Evolutionary conservation across 2,888 invertebrate genomes (phyloP), one percentile per base, ranked within the genome.

Genomic region (Endotricha flammealis): DNA sequence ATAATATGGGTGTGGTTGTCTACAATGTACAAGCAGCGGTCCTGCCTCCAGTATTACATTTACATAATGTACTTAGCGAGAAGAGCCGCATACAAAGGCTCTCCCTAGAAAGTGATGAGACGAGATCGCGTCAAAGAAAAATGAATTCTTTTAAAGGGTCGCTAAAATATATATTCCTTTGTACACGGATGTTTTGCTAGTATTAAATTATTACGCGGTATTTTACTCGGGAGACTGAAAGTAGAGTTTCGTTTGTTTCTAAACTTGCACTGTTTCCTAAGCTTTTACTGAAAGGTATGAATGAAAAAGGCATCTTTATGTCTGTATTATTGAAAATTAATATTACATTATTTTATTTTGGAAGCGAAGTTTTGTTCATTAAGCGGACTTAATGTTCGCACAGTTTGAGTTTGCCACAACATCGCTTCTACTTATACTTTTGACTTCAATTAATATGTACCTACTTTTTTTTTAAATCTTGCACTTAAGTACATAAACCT

Each of bases 61-160:
- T 77, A 74, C 81, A 81, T 81, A 81, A 80, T 74, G 70, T 76
- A 75, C 75, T 79, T 77, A 78, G 70, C 57, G 60, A 58, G 62
- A 59, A 64, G 70, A 75, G 70, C 66, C 68, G 71, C 72, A 74
- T 66, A 78, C 76, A 77, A 79, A 78, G 75, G 64, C 71, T 58
- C 64, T 67, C 46, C 40, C 41, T 58, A 61, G 64, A 73, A 71
- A 69, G 65, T 71, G 74, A 73, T 67, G 71, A 72, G 65, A 64
- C 57, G 45, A 48, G 50, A 45, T 38, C 43, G 43, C 49, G 65
- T 50, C 65, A 67, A 62, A 64, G 62, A 53, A 76, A 77, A 75
- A 60, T 69, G 63, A 57, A 64, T 67, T 64, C 66, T 76, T 59
- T 59, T 40, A 46, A 57, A 42, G 38, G 39, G 45, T 35, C 38